Conservation (phyloP, 2,113 vertebrate genomes). For the Varanus komodoensis region DNA sequence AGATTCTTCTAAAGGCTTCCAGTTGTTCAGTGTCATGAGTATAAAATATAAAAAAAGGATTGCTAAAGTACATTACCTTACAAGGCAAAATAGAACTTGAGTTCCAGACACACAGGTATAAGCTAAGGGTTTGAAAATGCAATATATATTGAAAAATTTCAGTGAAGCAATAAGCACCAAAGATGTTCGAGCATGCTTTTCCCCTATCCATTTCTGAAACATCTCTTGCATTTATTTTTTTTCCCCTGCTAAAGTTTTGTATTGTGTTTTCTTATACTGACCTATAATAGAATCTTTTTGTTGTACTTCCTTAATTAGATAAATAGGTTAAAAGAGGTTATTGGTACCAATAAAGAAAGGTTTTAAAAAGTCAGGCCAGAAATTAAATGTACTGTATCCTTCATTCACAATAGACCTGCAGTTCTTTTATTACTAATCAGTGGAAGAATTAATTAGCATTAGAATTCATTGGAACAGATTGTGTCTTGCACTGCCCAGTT, state of each 20-base stretch:
- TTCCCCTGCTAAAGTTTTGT: not conserved
- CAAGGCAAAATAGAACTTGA: slow-evolving; percentile 13
- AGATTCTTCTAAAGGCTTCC: not conserved
- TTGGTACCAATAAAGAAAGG: not conserved
- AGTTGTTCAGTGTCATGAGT: not conserved
- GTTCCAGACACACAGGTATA: not conserved
- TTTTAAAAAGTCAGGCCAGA: not conserved
- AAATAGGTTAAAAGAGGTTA: not conserved
- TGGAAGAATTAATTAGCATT: not conserved
- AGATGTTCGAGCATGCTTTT: slow-evolving; percentile 1
- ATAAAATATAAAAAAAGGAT: not conserved
- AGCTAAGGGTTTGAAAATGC: not conserved
- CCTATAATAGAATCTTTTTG: not conserved
- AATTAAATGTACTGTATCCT: not conserved
- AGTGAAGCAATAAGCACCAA: slow-evolving; percentile 4
- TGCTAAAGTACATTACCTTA: not conserved
- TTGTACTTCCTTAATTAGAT: not conserved
- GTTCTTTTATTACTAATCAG: not conserved
- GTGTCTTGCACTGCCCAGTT: not conserved
- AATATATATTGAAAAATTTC: slow-evolving; percentile 1
- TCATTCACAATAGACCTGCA: not conserved
- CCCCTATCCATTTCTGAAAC: not conserved
- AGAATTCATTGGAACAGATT: not conserved
- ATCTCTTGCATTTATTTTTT: not conserved
- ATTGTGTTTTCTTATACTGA: not conserved